A percentile compares a stretch with the other conserved stretches of the same genome.
phyloP scores from a whole-genome alignment of 2,888 invertebrate genomes.

The Heteropelma amictum region DNA sequence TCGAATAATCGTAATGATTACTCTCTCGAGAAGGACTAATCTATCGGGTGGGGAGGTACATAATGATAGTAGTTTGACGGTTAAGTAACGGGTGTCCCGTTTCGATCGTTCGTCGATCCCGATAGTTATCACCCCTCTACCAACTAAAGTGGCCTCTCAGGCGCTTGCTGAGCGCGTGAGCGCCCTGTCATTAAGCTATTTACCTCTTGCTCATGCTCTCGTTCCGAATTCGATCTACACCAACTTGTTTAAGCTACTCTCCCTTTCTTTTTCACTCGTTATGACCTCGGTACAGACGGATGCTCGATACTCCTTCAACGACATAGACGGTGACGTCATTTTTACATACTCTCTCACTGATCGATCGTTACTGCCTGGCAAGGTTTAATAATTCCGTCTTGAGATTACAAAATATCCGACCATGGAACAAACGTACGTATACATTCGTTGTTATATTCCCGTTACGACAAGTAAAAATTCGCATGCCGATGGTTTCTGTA shows the following conservation, averaged over 20 bases:
- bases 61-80: constrained; percentile 72
- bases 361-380: too few relatives aligned
- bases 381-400: too few relatives aligned
- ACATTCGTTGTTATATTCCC: too few relatives aligned
- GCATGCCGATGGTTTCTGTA: too few relatives aligned
- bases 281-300: not conserved
- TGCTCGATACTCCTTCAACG: constrained; percentile 9
- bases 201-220: constrained; percentile 28
- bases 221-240: constrained; percentile 25
- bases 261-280: constrained; percentile 3
- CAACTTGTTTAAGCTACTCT: not conserved
- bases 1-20: constrained; percentile 60
- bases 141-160: constrained; percentile 51
- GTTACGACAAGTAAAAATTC: too few relatives aligned
- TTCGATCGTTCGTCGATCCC: constrained; percentile 69
- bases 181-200: constrained; percentile 69
- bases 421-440: too few relatives aligned
- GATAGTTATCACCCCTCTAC: constrained; percentile 72
- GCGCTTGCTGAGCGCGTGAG: constrained; percentile 57
- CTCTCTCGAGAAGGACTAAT: constrained; percentile 59
- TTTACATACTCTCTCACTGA: not conserved
- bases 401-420: too few relatives aligned
- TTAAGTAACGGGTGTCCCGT: constrained; percentile 74
- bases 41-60: constrained; percentile 59
- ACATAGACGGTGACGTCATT: not conserved